Conservation (phyloP, 2,888 invertebrate genomes). For the Epinotia brunnichana region DNA sequence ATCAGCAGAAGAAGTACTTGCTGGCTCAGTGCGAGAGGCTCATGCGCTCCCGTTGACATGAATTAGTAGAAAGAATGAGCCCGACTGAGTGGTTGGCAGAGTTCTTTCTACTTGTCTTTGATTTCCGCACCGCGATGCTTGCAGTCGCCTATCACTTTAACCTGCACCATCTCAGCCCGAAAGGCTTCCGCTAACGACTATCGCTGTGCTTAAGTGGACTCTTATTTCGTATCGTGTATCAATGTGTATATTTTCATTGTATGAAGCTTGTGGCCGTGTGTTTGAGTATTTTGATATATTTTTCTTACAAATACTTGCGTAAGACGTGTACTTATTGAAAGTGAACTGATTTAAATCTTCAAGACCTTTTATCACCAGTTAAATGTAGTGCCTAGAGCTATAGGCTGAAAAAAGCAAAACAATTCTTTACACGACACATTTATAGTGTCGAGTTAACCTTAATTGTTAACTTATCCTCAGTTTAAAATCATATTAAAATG, state of each 20-base stretch:
- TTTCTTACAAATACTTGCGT: conserved; percentile 8
- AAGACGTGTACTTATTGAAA: conserved; percentile 18
- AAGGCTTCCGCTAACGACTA: conserved; percentile 65
- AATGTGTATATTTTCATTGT: conserved; percentile 14
- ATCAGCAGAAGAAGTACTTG: conserved; percentile 73
- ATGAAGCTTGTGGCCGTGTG: conserved; percentile 9
- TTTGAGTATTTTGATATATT: conserved; percentile 30
- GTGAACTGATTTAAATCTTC: conserved; percentile 17
- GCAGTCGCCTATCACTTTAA: conserved; percentile 73
- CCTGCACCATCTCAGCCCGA: conserved; percentile 71
- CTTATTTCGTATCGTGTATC: conserved; percentile 46
- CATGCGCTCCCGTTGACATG: conserved; percentile 76
- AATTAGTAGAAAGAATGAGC: conserved; percentile 72
- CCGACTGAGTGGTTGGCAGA: conserved; percentile 60
- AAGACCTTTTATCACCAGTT: conserved; percentile 10
- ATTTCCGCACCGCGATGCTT: conserved; percentile 71
- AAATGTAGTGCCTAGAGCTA: conserved; percentile 16
- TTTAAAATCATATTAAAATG: conserved; percentile 11
- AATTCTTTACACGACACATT: conserved; percentile 8
- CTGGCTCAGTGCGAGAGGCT: conserved; percentile 74
- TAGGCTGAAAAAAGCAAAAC: conserved; percentile 5
- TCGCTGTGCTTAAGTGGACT: conserved; percentile 54
- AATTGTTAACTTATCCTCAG: conserved; percentile 12
- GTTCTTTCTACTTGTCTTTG: conserved; percentile 79
- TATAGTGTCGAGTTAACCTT: conserved; percentile 4